phyloP scores from a whole-genome alignment of 2,888 invertebrate species.

The Eupithecia subfuscata region DNA sequence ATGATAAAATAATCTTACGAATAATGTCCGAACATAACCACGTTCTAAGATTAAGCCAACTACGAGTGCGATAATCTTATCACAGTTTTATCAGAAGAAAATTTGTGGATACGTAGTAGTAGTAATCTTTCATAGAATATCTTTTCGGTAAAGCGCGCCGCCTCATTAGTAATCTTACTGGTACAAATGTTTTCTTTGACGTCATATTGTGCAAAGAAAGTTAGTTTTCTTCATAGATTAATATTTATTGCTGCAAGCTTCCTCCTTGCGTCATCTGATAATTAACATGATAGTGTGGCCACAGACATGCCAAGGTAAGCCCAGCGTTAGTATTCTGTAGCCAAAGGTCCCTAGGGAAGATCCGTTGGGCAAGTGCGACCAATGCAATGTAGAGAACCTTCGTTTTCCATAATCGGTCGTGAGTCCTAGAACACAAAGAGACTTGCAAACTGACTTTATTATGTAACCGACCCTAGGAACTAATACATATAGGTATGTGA shows the following conservation, averaged over 20 bases:
- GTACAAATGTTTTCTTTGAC: conserved; percentile 46
- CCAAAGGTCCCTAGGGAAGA: conserved; percentile 54
- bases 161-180: conserved; percentile 51
- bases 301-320: conserved; percentile 39
- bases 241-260: conserved; percentile 25
- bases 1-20: conserved; percentile 23
- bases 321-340: conserved; percentile 45
- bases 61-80: conserved; percentile 49
- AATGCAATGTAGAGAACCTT: conserved; percentile 52
- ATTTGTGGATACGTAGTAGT: conserved; percentile 55
- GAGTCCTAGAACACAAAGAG: conserved; percentile 9
- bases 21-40: conserved; percentile 15
- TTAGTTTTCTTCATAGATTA: conserved; percentile 21
- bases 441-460: too few relatives aligned
- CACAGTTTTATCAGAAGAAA: conserved; percentile 57
- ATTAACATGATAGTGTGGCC: conserved; percentile 38
- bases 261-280: conserved; percentile 36
- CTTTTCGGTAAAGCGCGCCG: conserved; percentile 48
- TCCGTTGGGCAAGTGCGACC: conserved; percentile 44
- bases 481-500: neutral
- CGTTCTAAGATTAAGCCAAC: conserved; percentile 29
- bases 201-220: conserved; percentile 32
- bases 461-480: neutral
- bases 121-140: conserved; percentile 51
- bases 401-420: conserved; percentile 51